Evolutionary conservation across 2,797 vertebrate genomes (phyloP), one percentile per base, ranked within the genome.

Genomic region (Mionectes olivaceus): DNA sequence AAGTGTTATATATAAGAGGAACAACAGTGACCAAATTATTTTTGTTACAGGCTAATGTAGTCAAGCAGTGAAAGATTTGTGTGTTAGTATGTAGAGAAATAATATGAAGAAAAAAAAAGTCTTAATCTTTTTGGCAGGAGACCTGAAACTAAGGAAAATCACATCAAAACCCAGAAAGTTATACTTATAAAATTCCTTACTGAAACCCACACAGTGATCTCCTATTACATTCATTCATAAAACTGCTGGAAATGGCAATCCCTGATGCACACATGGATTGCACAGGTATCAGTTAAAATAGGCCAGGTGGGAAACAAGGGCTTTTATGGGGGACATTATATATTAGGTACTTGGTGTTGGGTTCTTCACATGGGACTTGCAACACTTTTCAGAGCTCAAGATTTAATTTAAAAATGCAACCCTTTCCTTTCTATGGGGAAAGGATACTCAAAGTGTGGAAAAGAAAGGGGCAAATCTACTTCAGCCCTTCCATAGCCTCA

Each of bases 21-120:
- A 74, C 30, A 43, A 74, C 59, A 80, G 49, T 74, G 56, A 82
- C 24, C 71, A 56, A 78, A 89, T 92, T 94, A 78, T 90, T 93
- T 93, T 91, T 93, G n/a, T 95, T 94, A 91, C 49, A 92, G 87
- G 71, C 39, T 92, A 80, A 93, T 80, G 80, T 46, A 94, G 87
- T 84, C 69, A 49, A 65, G 69, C 32, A 94, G 69, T 2, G 11
- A 89, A 95, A 83, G 27, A 65, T 49, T 85, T 80, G 65, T 90
- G 83, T 87, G 82, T 85, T 56, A 46, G 6, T 41, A 47, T 46
- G 22, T 46, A 90, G 49, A 92, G 65, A 90, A 81, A 90, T 70
- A 87, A 79, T 47, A 60, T 30, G 23, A 59, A 8, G 13, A 55
- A 32, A 87, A 46, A 44, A 44, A 60, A 78, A 5, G 30, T 65